A percentile compares a stretch with the other conserved stretches of the same genome.
Evolutionary conservation across 1,140 invertebrate genomes (phyloP).

Genomic region (Brachionus manjavacas): DNA sequence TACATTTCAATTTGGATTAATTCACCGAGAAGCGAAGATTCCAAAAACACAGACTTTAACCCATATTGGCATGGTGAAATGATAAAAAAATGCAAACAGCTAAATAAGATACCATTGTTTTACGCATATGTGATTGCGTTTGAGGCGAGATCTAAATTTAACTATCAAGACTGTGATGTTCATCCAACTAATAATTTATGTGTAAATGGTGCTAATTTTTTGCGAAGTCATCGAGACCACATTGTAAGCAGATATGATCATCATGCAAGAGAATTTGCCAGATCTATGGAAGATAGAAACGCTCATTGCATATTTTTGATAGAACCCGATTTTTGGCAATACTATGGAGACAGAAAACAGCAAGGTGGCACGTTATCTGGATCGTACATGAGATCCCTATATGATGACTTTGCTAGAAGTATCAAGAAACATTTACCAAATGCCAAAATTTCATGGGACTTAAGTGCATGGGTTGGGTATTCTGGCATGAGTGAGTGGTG

Average conservation of each 20-base stretch:
- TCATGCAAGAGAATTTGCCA: not conserved
- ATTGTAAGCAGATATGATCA: not conserved
- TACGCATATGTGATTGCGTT: not conserved
- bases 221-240: not conserved
- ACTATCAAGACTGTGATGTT: not conserved
- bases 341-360: not conserved
- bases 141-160: not conserved
- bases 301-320: not conserved
- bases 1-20: constrained; percentile 15
- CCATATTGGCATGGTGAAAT: not conserved
- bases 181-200: not conserved
- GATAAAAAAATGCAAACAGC: not conserved
- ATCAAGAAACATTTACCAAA: not conserved
- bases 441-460: not conserved
- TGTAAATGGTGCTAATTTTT: not conserved
- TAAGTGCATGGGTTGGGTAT: not conserved
- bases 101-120: not conserved
- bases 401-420: not conserved
- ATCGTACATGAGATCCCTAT: not conserved
- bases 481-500: not conserved
- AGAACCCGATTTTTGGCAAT: constrained; percentile 6
- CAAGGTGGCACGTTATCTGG: not conserved
- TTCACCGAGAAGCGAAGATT: not conserved
- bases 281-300: not conserved
- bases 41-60: not conserved